Evolutionary conservation across 1,140 invertebrate genomes (phyloP).

Genomic region (Aplysia californica): DNA sequence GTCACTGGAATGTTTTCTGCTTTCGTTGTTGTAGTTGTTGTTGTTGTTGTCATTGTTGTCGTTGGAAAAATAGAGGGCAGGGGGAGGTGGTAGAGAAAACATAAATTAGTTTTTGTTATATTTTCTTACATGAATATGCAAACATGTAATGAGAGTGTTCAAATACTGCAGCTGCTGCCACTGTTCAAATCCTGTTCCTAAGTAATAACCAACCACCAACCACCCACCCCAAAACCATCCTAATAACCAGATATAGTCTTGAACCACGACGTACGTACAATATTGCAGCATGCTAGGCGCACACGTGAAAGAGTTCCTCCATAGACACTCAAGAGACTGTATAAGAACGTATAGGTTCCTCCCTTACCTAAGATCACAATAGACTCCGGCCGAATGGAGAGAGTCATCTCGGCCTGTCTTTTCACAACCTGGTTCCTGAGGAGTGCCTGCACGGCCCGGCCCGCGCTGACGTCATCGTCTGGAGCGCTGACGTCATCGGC

Average conservation of each 20-base stretch:
- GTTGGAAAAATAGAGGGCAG: neutral
- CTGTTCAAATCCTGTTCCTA: no score
- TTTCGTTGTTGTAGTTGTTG: neutral
- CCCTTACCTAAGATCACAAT: conserved; percentile 16
- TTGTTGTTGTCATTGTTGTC: neutral
- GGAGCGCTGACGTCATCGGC: neutral
- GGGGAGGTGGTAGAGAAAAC: neutral
- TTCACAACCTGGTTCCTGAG: conserved; percentile 17
- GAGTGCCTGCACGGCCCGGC: neutral
- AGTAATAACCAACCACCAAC: neutral
- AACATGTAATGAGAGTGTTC: neutral
- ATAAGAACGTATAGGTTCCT: neutral
- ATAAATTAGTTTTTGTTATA: neutral
- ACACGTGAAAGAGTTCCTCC: neutral
- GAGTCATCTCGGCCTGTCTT: neutral
- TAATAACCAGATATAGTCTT: neutral
- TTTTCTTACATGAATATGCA: neutral
- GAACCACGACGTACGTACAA: neutral
- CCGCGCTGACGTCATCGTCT: neutral
- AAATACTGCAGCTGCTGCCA: no score
- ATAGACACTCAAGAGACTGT: neutral
- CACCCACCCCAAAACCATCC: neutral
- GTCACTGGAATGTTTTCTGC: conserved; percentile 13
- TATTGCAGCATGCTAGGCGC: neutral
- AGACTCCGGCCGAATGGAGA: conserved; percentile 3